Evolutionary conservation across 2,888 invertebrate genomes (phyloP).

Genomic region (Malachius bipustulatus): DNA sequence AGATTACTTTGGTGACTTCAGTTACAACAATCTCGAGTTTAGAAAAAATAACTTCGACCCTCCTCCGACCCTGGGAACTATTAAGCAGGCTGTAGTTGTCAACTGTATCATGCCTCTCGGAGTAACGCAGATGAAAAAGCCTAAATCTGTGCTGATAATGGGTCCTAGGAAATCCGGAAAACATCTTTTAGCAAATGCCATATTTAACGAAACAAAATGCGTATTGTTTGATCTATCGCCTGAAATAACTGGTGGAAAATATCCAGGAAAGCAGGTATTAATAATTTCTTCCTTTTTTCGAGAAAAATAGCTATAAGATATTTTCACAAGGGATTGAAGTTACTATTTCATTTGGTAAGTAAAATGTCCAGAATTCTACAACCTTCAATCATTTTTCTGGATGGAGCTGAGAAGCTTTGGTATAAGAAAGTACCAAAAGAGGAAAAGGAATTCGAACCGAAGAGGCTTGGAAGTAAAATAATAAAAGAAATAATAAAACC

Average conservation of each 20-base stretch:
- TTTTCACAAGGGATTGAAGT: slow-evolving; percentile 45
- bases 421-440: slow-evolving; percentile 52
- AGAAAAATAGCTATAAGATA: slow-evolving; percentile 4
- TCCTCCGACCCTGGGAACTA: slow-evolving; percentile 46
- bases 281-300: not conserved
- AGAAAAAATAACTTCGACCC: slow-evolving; percentile 33
- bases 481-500: slow-evolving; percentile 57
- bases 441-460: slow-evolving; percentile 54
- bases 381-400: slow-evolving; percentile 61
- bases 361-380: slow-evolving; percentile 56
- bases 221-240: slow-evolving; percentile 68
- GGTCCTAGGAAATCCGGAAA: slow-evolving; percentile 63
- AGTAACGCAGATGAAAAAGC: slow-evolving; percentile 35
- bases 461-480: slow-evolving; percentile 53
- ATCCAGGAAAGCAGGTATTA: slow-evolving; percentile 46
- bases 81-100: slow-evolving; percentile 46
- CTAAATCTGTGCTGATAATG: slow-evolving; percentile 52
- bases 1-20: slow-evolving; percentile 57
- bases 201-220: slow-evolving; percentile 64
- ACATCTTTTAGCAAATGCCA: slow-evolving; percentile 55
- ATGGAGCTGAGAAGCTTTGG: slow-evolving; percentile 55
- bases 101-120: slow-evolving; percentile 49
- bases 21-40: slow-evolving; percentile 18
- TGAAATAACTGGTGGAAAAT: slow-evolving; percentile 53
- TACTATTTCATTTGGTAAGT: slow-evolving; percentile 51